phyloP scores from a whole-genome alignment of 2,113 vertebrate species.

The Microcebus jonahi region DNA sequence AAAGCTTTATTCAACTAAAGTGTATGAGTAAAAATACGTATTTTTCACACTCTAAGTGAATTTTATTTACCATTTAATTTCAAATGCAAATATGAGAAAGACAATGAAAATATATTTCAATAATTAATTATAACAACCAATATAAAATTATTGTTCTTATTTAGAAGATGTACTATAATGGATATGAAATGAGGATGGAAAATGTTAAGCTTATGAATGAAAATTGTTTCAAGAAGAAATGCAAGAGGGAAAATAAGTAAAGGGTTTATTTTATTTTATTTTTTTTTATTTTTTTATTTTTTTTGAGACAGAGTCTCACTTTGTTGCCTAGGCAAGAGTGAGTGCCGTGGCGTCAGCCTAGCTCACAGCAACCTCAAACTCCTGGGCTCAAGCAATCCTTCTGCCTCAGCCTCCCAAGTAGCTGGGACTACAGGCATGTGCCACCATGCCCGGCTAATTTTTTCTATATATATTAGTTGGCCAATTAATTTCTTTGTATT shows the following conservation, averaged over 20 bases:
- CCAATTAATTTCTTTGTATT: too few relatives aligned
- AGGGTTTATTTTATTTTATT: background rate
- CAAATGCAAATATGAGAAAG: background rate
- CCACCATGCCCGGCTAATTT: too few relatives aligned
- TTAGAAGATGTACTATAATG: background rate
- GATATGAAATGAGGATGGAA: background rate
- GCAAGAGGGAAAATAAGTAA: background rate
- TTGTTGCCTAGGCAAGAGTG: too few relatives aligned
- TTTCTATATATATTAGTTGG: too few relatives aligned
- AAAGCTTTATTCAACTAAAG: background rate
- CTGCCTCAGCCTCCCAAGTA: too few relatives aligned
- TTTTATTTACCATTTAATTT: background rate
- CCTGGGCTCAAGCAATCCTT: too few relatives aligned
- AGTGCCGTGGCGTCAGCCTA: too few relatives aligned
- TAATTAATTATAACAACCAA: background rate
- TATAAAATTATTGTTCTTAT: background rate
- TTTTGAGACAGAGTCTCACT: too few relatives aligned
- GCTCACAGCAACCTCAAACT: too few relatives aligned
- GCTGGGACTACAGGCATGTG: too few relatives aligned
- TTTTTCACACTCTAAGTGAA: background rate
- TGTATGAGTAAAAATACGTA: background rate
- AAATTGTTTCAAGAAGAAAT: background rate
- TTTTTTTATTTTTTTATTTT: too few relatives aligned
- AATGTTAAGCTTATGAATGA: background rate
- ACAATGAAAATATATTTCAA: background rate